These are phyloP conservation scores for Pachyrhynchus sulphureomaculatus DNA, from an alignment of 1,140 invertebrate genomes.

Conservation along the genomic window DNA sequence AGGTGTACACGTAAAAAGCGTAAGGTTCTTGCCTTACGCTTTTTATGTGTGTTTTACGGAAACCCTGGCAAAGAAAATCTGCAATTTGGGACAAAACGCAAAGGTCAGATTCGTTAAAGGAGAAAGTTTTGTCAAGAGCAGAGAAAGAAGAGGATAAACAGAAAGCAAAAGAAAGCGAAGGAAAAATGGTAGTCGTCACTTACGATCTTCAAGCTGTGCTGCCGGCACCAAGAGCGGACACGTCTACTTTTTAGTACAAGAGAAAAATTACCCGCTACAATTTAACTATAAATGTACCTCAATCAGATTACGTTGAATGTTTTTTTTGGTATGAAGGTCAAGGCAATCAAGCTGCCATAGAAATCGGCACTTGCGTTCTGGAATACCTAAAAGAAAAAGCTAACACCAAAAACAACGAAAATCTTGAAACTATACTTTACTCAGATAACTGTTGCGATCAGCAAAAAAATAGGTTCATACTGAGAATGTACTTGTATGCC, in stretches of 20 bases:
- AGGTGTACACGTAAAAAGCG: too few species aligned
- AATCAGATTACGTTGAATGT: neutral
- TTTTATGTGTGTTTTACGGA: too few species aligned
- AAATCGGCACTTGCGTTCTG: neutral
- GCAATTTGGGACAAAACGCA: too few species aligned
- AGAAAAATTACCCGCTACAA: neutral
- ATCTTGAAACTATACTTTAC: slow-evolving; percentile 8
- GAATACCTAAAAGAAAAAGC: neutral
- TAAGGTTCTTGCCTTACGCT: too few species aligned
- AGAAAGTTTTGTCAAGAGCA: too few species aligned
- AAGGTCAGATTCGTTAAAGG: too few species aligned
- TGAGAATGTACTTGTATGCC: slow-evolving; percentile 2
- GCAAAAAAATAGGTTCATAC: slow-evolving; percentile 3
- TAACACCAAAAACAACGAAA: neutral
- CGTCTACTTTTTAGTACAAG: neutral
- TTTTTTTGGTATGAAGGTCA: neutral
- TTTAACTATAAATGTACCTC: neutral
- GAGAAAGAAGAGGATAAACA: too few species aligned
- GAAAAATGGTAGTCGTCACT: neutral
- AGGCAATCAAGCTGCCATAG: neutral
- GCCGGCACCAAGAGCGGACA: neutral
- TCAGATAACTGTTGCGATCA: slow-evolving; percentile 10
- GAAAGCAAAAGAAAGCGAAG: neutral
- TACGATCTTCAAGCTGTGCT: neutral
- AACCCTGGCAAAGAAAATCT: too few species aligned